A percentile compares a stretch with the other conserved stretches of the same genome.
phyloP scores from a whole-genome alignment of 2,888 invertebrate species.

The Pterobdella sp. region DNA sequence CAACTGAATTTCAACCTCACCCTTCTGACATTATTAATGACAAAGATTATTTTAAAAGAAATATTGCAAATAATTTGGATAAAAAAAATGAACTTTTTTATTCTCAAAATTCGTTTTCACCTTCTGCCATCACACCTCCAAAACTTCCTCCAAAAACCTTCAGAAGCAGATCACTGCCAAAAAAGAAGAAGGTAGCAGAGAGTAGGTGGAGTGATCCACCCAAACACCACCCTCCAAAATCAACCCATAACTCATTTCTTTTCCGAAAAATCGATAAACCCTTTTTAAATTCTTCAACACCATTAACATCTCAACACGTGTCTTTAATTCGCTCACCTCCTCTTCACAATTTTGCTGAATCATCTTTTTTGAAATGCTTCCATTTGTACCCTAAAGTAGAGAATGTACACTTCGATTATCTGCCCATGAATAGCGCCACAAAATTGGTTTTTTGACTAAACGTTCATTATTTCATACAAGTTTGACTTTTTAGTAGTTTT shows the following conservation, averaged over 20 bases:
- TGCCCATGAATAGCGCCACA: slow-evolving; percentile 20
- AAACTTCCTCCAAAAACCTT: background rate
- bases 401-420: slow-evolving; percentile 6
- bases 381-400: slow-evolving; percentile 15
- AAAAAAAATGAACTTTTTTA: too few relatives aligned
- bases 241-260: background rate
- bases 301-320: background rate
- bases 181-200: background rate
- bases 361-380: slow-evolving; percentile 17
- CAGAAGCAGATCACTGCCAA: background rate
- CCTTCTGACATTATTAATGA: too few relatives aligned
- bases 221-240: slow-evolving; percentile 1
- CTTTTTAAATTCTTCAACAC: background rate
- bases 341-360: slow-evolving; percentile 14
- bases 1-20: too few relatives aligned
- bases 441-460: background rate
- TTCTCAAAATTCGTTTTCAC: background rate
- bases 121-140: background rate
- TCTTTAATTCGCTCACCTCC: background rate
- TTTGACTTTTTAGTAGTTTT: too few relatives aligned
- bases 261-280: too few relatives aligned
- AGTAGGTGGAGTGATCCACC: slow-evolving; percentile 2
- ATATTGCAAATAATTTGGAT: too few relatives aligned
- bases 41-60: too few relatives aligned
- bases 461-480: background rate